phyloP scores from a whole-genome alignment of 2,113 vertebrate species.

The Clinocottus analis region DNA sequence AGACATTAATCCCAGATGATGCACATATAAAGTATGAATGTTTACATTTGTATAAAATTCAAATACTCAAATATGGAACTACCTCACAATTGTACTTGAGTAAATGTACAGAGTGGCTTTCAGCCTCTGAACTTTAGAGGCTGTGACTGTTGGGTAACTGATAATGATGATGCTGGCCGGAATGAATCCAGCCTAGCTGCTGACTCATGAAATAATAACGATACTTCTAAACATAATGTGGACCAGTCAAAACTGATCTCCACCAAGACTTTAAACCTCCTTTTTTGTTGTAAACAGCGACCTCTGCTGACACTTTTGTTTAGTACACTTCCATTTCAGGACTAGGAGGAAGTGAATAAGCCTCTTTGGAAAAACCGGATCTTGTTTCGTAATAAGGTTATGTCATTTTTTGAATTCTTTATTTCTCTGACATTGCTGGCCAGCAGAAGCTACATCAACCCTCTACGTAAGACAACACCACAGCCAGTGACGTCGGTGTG shows the following conservation, averaged over 20 bases:
- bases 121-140: too few relatives aligned
- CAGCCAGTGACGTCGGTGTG: background rate
- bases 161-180: background rate
- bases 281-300: background rate
- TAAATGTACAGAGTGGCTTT: background rate
- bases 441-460: background rate
- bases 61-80: background rate
- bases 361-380: background rate
- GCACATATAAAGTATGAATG: background rate
- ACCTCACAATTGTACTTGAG: too few relatives aligned
- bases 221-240: background rate
- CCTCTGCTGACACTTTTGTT: conserved; percentile 38
- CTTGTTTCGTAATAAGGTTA: too few relatives aligned
- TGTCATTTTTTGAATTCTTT: too few relatives aligned
- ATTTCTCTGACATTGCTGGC: background rate
- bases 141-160: background rate
- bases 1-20: background rate
- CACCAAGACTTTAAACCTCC: background rate
- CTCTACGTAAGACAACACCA: background rate
- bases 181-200: background rate
- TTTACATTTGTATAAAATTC: background rate
- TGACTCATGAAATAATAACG: conserved; percentile 10
- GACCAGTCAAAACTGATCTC: background rate
- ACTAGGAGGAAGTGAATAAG: background rate
- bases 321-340: background rate